Conservation (phyloP, 2,113 vertebrate species). For the Microcebus ravelobensis region DNA sequence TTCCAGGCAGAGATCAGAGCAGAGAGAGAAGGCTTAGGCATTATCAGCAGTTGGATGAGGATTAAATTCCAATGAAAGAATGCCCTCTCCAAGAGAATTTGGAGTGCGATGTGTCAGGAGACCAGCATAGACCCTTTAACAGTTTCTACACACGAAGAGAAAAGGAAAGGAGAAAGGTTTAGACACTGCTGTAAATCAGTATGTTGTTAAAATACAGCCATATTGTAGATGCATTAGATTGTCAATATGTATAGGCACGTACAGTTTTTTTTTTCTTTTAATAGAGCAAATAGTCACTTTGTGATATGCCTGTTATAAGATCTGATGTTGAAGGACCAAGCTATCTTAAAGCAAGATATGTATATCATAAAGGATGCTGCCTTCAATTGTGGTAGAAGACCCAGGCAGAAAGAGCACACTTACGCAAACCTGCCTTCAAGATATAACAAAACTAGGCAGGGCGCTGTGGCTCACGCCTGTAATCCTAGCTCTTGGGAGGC, state of each 20-base stretch:
- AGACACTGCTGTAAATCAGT: not conserved
- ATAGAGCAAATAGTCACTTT: not conserved
- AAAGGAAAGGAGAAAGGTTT: not conserved
- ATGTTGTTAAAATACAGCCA: not conserved
- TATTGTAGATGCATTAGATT: not conserved
- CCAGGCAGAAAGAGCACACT: not conserved
- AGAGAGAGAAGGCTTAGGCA: not conserved
- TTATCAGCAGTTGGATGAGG: not conserved
- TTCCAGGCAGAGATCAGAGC: not conserved
- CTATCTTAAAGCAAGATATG: not conserved
- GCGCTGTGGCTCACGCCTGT: no score
- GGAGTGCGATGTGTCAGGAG: not conserved
- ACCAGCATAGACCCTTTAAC: not conserved
- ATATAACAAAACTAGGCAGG: no score
- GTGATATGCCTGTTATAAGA: not conserved
- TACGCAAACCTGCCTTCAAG: not conserved
- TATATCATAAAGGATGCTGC: not conserved
- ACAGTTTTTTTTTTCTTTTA: not conserved
- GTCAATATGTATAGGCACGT: not conserved
- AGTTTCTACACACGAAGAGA: not conserved
- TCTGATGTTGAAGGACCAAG: not conserved
- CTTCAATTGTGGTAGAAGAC: not conserved
- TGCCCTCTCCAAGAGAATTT: not conserved
- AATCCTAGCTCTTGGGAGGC: no score
- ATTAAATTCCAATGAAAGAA: conserved; percentile 6